Evolutionary conservation across 2,113 vertebrate species (phyloP), one percentile per base, ranked within the genome.

Genomic region (Columba livia): DNA sequence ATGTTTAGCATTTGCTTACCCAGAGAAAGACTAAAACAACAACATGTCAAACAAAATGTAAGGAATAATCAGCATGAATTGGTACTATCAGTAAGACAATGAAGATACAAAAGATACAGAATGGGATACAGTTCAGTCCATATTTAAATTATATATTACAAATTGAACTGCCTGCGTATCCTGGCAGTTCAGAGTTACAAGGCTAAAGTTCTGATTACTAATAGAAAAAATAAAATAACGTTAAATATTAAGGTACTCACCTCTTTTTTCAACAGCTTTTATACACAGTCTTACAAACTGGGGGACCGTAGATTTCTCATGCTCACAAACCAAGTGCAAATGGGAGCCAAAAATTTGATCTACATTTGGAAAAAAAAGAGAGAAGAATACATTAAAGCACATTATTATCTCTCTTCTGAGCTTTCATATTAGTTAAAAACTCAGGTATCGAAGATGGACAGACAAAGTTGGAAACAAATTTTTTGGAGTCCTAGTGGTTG

Each of bases 341-440:
- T 98, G 98, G 94, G 98, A 99, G 91, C 99, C 99, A 96, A 99
- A 99, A 89, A 99, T 98, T 96, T 98, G 98, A 98, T 99, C 99
- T 99, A 88, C 51, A 73, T 97, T 89, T 85, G 87, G 75, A 66
- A 91, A 97, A 97, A 88, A 92, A 19, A 47, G 44, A 96, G 85
- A 85, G 9, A 48, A 77, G 94, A 85, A 82, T 36, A 32, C 13
- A 42, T 94, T 80, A 86, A 84, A 8, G 8, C 3, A 7, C 53
- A 36, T 58, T 83, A 53, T 50, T 78, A 60, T 81, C 11, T 79
- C 15, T 88, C 25, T 88, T 89, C 65, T 54, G 51, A 82, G 34
- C 8, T 82, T 93, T 15, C 50, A 23, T 25, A 38, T 67, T 85
- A 83, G 87, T 72, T 93, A 90, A 70, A 80, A 79, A 18, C 15